A percentile compares a stretch with the other conserved stretches of the same genome.
These are phyloP conservation scores for Chamaetylas fuelleborni DNA, from an alignment of 2,113 vertebrate species.

Conservation along the genomic window DNA sequence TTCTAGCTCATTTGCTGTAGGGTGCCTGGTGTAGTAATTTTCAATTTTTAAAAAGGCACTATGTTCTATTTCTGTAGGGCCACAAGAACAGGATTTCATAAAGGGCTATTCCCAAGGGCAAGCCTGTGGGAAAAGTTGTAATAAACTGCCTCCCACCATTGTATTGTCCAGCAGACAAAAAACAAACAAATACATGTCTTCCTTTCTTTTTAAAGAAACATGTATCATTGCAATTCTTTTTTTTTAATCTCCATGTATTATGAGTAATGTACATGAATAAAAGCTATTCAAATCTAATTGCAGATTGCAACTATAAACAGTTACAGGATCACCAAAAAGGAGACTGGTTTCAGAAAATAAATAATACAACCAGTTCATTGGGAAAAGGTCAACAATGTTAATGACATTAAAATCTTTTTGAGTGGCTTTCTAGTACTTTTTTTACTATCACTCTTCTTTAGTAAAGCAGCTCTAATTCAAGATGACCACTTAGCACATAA, in stretches of 20 bases:
- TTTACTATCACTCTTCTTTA: background rate
- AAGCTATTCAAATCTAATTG: background rate
- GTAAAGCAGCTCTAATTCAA: background rate
- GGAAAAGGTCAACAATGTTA: background rate
- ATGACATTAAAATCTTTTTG: background rate
- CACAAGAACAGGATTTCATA: constrained; percentile 34
- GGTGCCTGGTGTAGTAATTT: constrained; percentile 4
- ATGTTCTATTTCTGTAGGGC: constrained; percentile 57
- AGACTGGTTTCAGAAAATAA: background rate
- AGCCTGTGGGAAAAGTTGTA: constrained; percentile 64
- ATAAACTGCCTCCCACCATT: constrained; percentile 73
- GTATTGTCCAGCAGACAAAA: constrained; percentile 61
- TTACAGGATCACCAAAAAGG: background rate
- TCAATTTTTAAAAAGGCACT: constrained; percentile 38
- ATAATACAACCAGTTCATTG: background rate
- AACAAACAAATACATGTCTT: constrained; percentile 60
- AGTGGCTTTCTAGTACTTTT: background rate
- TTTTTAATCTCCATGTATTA: background rate
- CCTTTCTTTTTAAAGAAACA: constrained; percentile 57
- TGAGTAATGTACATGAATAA: background rate
- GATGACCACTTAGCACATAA: background rate
- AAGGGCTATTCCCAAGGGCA: constrained; percentile 58
- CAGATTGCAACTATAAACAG: no score
- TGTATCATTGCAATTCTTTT: background rate
- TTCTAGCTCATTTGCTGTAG: background rate